phyloP scores from a whole-genome alignment of 2,113 vertebrate genomes.

The Scalopus aquaticus region DNA sequence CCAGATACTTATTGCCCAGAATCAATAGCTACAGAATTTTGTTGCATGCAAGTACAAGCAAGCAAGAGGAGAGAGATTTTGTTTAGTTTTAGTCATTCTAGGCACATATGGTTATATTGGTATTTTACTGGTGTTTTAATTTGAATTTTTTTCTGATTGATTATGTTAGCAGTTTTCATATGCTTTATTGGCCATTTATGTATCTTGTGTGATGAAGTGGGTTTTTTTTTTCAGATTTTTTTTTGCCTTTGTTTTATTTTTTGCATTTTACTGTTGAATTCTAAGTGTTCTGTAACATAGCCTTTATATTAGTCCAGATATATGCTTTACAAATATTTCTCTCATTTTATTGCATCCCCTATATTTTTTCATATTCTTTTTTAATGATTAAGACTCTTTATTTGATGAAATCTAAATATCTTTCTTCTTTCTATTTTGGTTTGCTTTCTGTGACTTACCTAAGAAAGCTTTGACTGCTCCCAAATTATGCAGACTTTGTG shows the following conservation, averaged over 20 bases:
- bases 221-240: not conserved
- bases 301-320: not conserved
- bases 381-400: not conserved
- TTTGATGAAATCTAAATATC: not conserved
- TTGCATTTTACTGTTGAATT: conserved; percentile 1
- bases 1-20: not conserved
- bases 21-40: not conserved
- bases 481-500: not conserved
- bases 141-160: not conserved
- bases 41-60: not conserved
- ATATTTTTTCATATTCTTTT: not conserved
- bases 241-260: not conserved
- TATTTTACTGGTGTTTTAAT: not conserved
- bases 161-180: not conserved
- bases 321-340: not conserved
- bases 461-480: not conserved
- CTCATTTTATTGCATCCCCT: not conserved
- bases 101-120: not conserved
- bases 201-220: not conserved
- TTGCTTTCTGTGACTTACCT: not conserved
- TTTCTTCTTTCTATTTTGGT: not conserved
- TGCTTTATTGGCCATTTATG: not conserved
- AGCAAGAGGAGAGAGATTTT: too few relatives aligned
- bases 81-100: not conserved
- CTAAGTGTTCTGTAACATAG: not conserved